Base-by-base conservation (phyloP, 2,113 vertebrate species). In the Phyllostomus hastatus region DNA sequence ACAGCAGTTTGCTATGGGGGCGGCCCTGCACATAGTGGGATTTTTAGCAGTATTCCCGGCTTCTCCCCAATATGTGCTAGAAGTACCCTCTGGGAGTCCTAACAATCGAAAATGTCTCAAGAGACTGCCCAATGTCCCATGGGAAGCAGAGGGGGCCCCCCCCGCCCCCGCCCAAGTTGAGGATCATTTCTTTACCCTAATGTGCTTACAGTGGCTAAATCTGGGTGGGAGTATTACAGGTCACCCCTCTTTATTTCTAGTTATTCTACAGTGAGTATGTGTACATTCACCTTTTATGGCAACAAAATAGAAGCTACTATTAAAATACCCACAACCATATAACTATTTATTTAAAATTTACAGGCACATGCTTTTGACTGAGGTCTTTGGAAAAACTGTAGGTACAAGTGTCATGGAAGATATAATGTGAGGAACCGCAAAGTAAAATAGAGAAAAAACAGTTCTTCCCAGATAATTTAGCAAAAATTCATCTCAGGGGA, bases 391-490 rank as follows among this genome's bases (percentile, higher is more conserved):
- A 73, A 66, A 73, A 48, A 94, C 2, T 66, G 20, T 50, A 66
- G 38, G 35, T n/a, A 85, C 35, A 95, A 94, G 26, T 72, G 81
- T 88, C 88, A 70, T 76, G 85, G 73, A 73, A 76, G 73, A 26
- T 72, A 41, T 9, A 64, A 93, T 61, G 16, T 48, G 35, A 41
- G 38, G 28, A 95, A 92, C 19, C 66, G 75, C 84, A 82, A 82
- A 94, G 84, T n/a, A 38, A 81, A 95, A 87, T n/a, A 46, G 35
- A 66, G 72, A 88, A 92, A 92, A 94, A 80, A 24, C 31, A 88
- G 35, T 66, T 94, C 61, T 84, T 79, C 16, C 41, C 61, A 90
- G 64, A 73, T 73, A 82, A 96, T 83, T 97, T 72, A 95, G 76
- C 72, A 90, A 82, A 88, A 85, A 81, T 50, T 95, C 28, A 81